Evolutionary conservation across 2,797 vertebrate species (phyloP).

Genomic region (Helostoma temminkii): DNA sequence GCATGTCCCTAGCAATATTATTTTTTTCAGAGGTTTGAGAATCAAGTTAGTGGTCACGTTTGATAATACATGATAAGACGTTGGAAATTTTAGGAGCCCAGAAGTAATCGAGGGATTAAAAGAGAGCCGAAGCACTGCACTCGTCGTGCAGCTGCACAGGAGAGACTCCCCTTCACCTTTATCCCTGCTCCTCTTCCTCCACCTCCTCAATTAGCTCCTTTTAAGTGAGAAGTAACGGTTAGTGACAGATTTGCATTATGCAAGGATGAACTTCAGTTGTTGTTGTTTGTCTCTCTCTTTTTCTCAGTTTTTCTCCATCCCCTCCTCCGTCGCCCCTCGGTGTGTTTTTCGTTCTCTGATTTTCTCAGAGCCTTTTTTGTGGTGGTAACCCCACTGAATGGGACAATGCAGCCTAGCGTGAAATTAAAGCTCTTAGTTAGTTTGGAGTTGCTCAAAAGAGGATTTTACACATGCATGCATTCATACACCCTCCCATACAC

Average conservation of each 20-base stretch:
- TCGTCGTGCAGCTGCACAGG: conserved; percentile 59
- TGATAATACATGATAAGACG: conserved; percentile 37
- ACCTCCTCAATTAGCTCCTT: conserved; percentile 75
- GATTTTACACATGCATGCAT: conserved; percentile 86
- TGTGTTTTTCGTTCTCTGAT: conserved; percentile 76
- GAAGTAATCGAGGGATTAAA: conserved; percentile 32
- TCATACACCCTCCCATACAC: conserved; percentile 80
- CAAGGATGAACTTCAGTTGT: conserved; percentile 71
- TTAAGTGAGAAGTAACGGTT: conserved; percentile 75
- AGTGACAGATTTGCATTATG: conserved; percentile 69
- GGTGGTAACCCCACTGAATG: conserved; percentile 78
- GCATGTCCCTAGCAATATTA: conserved; percentile 35
- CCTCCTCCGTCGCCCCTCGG: conserved; percentile 61
- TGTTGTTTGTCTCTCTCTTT: conserved; percentile 68
- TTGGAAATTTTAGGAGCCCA: conserved; percentile 33
- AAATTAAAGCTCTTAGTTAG: conserved; percentile 86
- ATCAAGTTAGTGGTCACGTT: no score
- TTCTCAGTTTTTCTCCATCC: conserved; percentile 47
- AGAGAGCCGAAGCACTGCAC: conserved; percentile 29
- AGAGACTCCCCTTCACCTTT: conserved; percentile 56
- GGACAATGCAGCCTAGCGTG: conserved; percentile 84
- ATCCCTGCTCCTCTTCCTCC: conserved; percentile 60
- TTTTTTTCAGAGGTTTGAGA: conserved; percentile 36
- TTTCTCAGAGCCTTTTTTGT: conserved; percentile 80
- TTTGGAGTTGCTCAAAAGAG: conserved; percentile 84